Conservation (phyloP, 53 echinoderm and acorn worm species). For the Paracentrotus lividus region DNA sequence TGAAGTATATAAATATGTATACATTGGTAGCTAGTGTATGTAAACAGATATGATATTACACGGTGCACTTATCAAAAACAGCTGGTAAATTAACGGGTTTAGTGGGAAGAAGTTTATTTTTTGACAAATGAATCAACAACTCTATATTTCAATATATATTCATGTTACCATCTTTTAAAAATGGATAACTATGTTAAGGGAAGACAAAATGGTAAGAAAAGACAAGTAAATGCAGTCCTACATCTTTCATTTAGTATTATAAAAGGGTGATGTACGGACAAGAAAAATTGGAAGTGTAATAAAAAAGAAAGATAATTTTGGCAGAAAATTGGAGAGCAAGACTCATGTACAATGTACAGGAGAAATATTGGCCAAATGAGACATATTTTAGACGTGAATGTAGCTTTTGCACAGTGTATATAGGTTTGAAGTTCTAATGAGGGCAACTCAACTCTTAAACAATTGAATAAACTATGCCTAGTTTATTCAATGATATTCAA, state of each 20-base stretch:
- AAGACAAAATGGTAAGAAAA: not conserved
- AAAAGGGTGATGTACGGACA: not conserved
- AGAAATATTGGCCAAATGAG: conserved; percentile 39
- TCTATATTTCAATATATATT: not conserved
- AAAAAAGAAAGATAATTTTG: not conserved
- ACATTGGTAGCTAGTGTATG: conserved; percentile 21
- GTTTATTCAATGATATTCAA: conserved; percentile 22
- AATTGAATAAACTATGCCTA: conserved; percentile 8
- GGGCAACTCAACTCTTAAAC: not conserved
- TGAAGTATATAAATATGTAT: conserved; percentile 41
- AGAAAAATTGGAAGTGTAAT: not conserved
- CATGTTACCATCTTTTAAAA: not conserved
- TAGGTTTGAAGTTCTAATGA: conserved; percentile 43
- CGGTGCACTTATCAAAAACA: conserved; percentile 52
- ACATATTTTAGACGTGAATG: conserved; percentile 13
- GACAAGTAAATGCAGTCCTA: not conserved
- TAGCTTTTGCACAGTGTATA: conserved; percentile 39
- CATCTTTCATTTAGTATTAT: not conserved
- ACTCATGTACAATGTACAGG: conserved; percentile 25
- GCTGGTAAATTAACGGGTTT: conserved; percentile 27
- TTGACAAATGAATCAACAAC: conserved; percentile 1
- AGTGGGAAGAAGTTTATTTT: conserved; percentile 25
- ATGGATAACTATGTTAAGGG: not conserved
- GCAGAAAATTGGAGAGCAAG: not conserved
- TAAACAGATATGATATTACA: conserved; percentile 23